A percentile compares a stretch with the other conserved stretches of the same genome.
phyloP scores from a whole-genome alignment of 2,113 vertebrate genomes.

The Ursus arctos region DNA sequence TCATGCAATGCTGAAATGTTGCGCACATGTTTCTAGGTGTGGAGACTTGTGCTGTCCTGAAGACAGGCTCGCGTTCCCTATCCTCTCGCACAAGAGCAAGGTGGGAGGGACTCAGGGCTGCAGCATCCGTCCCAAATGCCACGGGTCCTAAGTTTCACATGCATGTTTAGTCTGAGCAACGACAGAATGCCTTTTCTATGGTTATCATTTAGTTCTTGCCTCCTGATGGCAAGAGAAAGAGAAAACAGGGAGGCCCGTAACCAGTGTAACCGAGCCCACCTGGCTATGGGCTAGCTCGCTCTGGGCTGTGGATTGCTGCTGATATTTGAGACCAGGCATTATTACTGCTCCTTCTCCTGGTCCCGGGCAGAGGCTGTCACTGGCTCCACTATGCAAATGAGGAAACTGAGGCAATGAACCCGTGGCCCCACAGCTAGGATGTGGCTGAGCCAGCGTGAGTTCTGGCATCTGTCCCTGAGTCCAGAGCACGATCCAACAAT shows the following conservation, averaged over 20 bases:
- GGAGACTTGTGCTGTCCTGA: rapidly evolving
- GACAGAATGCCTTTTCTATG: too few relatives aligned
- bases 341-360: background rate
- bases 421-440: rapidly evolving
- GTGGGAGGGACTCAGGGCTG: background rate
- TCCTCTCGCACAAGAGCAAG: background rate
- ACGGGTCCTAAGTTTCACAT: rapidly evolving
- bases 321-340: rapidly evolving
- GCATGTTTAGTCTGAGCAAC: background rate
- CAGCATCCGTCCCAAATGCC: rapidly evolving
- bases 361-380: rapidly evolving
- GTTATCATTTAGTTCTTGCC: background rate
- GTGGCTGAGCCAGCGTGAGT: background rate
- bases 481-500: rapidly evolving
- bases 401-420: rapidly evolving
- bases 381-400: rapidly evolving
- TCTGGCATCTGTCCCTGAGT: background rate
- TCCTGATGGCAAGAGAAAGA: background rate
- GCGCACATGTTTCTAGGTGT: rapidly evolving
- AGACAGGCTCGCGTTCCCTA: rapidly evolving
- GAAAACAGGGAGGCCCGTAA: rapidly evolving
- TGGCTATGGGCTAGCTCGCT: rapidly evolving
- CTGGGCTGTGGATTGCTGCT: background rate
- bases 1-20: rapidly evolving
- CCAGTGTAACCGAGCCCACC: rapidly evolving